A percentile compares a stretch with the other conserved stretches of the same genome.
Conservation (phyloP, 2,888 invertebrate species). For the Asteroscopus sphinx region DNA sequence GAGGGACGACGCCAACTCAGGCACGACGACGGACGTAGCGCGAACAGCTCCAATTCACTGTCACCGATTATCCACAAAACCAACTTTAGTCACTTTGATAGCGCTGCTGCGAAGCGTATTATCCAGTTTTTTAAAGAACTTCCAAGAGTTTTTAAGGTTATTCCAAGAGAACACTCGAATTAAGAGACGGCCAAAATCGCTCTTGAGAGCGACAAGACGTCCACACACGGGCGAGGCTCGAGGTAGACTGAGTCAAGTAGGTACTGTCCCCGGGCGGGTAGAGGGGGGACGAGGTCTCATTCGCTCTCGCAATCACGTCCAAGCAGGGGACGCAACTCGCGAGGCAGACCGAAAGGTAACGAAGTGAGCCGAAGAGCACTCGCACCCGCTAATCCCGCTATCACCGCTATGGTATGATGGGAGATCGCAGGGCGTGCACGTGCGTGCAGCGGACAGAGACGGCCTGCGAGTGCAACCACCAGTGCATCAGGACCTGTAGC, state of each 20-base stretch:
- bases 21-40: conserved; percentile 81
- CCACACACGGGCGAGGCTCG: conserved; percentile 68
- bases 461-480: conserved; percentile 27
- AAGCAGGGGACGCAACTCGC: conserved; percentile 75
- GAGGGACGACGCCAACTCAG: conserved; percentile 84
- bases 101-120: conserved; percentile 59
- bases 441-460: conserved; percentile 51
- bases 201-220: conserved; percentile 61
- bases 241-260: conserved; percentile 76
- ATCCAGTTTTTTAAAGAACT: conserved; percentile 65
- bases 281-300: conserved; percentile 70
- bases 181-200: conserved; percentile 78
- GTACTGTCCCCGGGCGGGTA: conserved; percentile 71
- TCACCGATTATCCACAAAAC: conserved; percentile 78
- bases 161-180: conserved; percentile 79
- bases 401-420: conserved; percentile 68
- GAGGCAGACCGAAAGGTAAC: conserved; percentile 74
- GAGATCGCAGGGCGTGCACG: conserved; percentile 62
- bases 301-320: conserved; percentile 77
- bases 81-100: conserved; percentile 69
- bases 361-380: conserved; percentile 71
- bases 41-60: conserved; percentile 81
- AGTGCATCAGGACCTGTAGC: conserved; percentile 41
- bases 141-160: conserved; percentile 68
- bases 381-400: conserved; percentile 79